These are phyloP conservation scores for Troilus luridus DNA, from an alignment of 2,888 invertebrate species.

Conservation along the genomic window DNA sequence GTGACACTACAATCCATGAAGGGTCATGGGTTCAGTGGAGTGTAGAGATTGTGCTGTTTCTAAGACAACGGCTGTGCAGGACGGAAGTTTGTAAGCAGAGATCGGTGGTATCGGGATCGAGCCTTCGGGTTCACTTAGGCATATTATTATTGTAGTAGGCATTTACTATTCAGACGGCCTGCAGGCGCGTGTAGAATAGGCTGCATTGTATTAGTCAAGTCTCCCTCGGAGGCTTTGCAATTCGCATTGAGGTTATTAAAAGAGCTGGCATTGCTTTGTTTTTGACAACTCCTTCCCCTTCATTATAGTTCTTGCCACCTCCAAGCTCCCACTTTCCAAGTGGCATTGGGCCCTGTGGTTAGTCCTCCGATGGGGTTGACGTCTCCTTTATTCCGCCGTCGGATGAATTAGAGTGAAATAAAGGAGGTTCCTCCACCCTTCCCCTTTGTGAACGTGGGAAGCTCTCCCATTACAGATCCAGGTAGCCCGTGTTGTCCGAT, in stretches of 20 bases:
- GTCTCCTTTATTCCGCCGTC: neutral
- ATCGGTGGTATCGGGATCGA: no score
- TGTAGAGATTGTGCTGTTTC: no score
- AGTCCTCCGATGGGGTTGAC: neutral
- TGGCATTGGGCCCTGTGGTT: neutral
- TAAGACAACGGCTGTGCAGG: no score
- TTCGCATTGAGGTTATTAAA: neutral
- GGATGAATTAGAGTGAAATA: conserved; percentile 35
- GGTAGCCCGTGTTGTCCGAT: neutral
- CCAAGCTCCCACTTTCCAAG: neutral
- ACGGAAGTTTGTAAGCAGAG: no score
- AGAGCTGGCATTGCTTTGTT: conserved; percentile 10
- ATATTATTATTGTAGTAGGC: neutral
- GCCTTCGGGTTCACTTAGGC: no score
- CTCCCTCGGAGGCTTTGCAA: neutral
- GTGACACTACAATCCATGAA: no score
- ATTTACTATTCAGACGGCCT: neutral
- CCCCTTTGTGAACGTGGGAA: conserved; percentile 43
- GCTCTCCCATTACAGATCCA: neutral
- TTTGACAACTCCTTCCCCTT: conserved; percentile 38
- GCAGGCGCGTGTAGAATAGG: neutral
- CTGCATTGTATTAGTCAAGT: neutral
- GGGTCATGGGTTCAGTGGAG: no score
- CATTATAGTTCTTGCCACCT: conserved; percentile 2
- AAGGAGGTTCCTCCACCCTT: neutral